A percentile compares a stretch with the other conserved stretches of the same genome.
These are phyloP conservation scores for Steromphala cineraria DNA, from an alignment of 2,888 invertebrate genomes.

Conservation along the genomic window DNA sequence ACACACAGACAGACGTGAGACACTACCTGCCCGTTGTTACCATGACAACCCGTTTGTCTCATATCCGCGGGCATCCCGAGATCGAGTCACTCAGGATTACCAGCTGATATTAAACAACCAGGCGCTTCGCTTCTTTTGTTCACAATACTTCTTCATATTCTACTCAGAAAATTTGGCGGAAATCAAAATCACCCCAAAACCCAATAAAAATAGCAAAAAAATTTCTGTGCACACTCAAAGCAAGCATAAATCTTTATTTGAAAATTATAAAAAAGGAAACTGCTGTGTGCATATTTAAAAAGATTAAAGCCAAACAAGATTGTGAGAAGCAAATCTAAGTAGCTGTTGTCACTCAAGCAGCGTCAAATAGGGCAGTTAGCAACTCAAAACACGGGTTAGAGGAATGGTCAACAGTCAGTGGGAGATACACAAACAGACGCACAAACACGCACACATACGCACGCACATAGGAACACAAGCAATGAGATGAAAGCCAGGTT, in stretches of 20 bases:
- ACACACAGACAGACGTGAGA: neutral
- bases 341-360: neutral
- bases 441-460: neutral
- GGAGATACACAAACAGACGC: neutral
- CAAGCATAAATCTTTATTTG: constrained; percentile 15
- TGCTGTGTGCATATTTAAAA: constrained; percentile 12
- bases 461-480: neutral
- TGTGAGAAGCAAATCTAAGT: constrained; percentile 18
- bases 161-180: constrained; percentile 19
- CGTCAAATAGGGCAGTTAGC: constrained; percentile 35
- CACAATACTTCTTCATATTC: constrained; percentile 22
- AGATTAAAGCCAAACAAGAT: neutral
- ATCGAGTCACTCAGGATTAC: constrained; percentile 83
- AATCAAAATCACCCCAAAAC: constrained; percentile 14
- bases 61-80: constrained; percentile 74
- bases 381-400: constrained; percentile 26
- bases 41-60: constrained; percentile 48
- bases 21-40: neutral
- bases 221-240: constrained; percentile 27
- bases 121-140: neutral
- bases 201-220: neutral
- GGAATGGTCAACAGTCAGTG: neutral
- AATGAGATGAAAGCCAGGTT: constrained; percentile 6
- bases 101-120: constrained; percentile 93
- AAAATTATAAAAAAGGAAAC: constrained; percentile 9